Evolutionary conservation across 1,140 invertebrate genomes (phyloP), one percentile per base, ranked within the genome.

Genomic region (Popillia japonica): DNA sequence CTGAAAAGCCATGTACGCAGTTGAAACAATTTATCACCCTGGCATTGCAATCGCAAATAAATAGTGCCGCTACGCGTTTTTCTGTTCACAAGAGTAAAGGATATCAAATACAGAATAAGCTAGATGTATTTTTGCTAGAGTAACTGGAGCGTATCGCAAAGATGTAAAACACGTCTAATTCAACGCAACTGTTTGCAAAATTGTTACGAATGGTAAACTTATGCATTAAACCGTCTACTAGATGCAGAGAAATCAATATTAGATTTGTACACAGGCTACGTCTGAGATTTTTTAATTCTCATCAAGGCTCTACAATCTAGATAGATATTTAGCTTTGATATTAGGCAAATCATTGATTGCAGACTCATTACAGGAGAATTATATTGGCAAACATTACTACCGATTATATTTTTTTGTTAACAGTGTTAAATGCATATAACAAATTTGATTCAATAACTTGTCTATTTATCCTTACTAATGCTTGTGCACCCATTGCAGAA

Each of bases 141-240:
- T 68, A 68, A 68, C 61, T 68, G 27, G 61, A 68, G 61, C 61
- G 61, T 68, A 68, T 68, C 61, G 61, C 61, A 34, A 68, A 68
- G 61, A 68, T 68, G 20, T 68, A 68, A 68, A 68, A 68, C 61
- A 23, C 9, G 17, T 68, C 27, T 68, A 68, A 27, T 27, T 6
- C 27, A 68, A 22, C 61, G 61, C 61, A 27, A 68, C 61, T 68
- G 61, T 68, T 68, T 68, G 22, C 61, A 68, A 68, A 68, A 68
- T 68, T 68, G 61, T 68, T 68, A 68, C 61, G 27, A 68, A 68
- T 68, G 61, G 61, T 68, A 68, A 68, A 68, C 27, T 68, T 68
- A 68, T 68, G 61, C 61, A 68, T 68, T 68, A 68, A 68, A 68
- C 22, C 27, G 61, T 68, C 61, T 68, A 34, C 7, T 17, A 55